Conservation (phyloP, 1,140 invertebrate genomes). For the Drosophila arizonae region DNA sequence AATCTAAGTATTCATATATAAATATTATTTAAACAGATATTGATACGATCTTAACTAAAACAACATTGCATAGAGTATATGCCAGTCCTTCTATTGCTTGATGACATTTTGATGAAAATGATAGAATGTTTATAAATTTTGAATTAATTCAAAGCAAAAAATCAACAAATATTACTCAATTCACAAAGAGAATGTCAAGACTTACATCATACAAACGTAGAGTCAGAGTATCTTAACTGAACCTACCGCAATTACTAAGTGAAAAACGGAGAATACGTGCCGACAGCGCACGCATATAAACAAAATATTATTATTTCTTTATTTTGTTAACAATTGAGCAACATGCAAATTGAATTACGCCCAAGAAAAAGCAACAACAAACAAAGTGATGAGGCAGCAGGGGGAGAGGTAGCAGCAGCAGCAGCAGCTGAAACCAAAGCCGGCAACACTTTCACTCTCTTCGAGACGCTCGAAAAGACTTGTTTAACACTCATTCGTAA, state of each 20-base stretch:
- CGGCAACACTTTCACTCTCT: conserved; percentile 53
- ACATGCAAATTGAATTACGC: conserved; percentile 49
- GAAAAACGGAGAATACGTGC: conserved; percentile 17
- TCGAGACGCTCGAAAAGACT: conserved; percentile 8
- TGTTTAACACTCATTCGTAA: conserved; percentile 4
- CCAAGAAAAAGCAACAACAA: conserved; percentile 33
- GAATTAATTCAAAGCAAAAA: too few relatives aligned
- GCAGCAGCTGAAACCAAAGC: conserved; percentile 12
- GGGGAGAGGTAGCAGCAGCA: too few relatives aligned
- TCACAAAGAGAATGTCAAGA: too few relatives aligned
- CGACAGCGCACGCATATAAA: conserved; percentile 12
- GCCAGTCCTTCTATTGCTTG: too few relatives aligned
- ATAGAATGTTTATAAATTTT: too few relatives aligned
- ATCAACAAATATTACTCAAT: too few relatives aligned
- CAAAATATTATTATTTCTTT: conserved; percentile 28
- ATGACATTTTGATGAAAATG: too few relatives aligned
- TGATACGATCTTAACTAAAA: too few relatives aligned
- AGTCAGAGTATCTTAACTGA: conserved; percentile 20
- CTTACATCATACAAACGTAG: too few relatives aligned
- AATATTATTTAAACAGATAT: too few relatives aligned
- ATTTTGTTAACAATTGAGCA: conserved; percentile 47
- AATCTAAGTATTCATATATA: too few relatives aligned
- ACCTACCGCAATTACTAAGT: conserved; percentile 69
- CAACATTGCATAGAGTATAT: too few relatives aligned
- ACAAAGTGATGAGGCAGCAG: background rate